Evolutionary conservation across 2,797 vertebrate genomes (phyloP).

Genomic region (Uromys caudimaculatus): DNA sequence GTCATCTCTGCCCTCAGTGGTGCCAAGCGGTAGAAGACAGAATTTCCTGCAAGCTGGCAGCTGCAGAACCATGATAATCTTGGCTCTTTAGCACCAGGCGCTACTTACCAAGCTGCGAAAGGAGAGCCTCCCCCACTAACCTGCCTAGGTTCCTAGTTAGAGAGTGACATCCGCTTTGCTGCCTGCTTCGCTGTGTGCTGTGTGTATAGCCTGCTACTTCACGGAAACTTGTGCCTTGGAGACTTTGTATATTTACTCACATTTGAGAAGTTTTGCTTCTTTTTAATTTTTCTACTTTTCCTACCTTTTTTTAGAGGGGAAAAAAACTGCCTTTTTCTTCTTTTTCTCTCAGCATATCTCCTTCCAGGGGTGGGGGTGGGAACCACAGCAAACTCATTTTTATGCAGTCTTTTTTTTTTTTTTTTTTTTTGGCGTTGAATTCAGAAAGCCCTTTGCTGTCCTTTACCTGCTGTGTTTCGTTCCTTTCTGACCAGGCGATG

Average conservation of each 20-base stretch:
- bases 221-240: constrained; percentile 90
- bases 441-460: constrained; percentile 89
- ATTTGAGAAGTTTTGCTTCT: constrained; percentile 87
- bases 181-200: constrained; percentile 86
- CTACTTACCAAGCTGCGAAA: constrained; percentile 88
- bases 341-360: constrained; percentile 82
- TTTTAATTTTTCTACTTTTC: constrained; percentile 90
- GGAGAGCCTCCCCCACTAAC: constrained; percentile 85
- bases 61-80: constrained; percentile 74
- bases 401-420: constrained; percentile 82
- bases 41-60: constrained; percentile 74
- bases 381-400: constrained; percentile 81
- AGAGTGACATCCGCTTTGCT: constrained; percentile 84
- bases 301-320: constrained; percentile 85
- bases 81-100: constrained; percentile 84
- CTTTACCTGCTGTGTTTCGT: constrained; percentile 90
- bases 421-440: constrained; percentile 85
- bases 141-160: constrained; percentile 83
- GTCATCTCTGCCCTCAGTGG: background rate
- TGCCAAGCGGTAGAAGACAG: constrained; percentile 71
- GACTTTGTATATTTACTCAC: constrained; percentile 87
- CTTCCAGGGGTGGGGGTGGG: constrained; percentile 77
- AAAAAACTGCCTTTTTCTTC: background rate
- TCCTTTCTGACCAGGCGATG: constrained; percentile 93
- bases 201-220: constrained; percentile 88